Evolutionary conservation across 37 sponge, comb jelly and placozoan species (phyloP).

Genomic region (Geodia barretti): DNA sequence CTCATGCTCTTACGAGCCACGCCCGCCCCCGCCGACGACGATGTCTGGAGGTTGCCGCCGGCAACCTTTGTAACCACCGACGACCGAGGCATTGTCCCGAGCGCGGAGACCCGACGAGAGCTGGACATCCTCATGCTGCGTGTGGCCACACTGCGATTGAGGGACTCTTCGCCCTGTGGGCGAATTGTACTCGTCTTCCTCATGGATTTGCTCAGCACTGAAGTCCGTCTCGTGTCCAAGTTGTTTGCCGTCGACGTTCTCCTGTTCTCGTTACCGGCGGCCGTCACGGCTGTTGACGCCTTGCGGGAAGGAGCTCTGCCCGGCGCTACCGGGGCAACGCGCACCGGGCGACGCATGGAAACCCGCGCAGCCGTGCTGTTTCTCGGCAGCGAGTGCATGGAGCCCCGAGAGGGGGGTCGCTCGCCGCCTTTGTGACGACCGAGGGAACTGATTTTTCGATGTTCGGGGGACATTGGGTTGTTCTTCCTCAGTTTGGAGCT

Average conservation of each 20-base stretch:
- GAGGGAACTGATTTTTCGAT: neutral
- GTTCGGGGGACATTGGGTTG: neutral
- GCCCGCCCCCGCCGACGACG: no score
- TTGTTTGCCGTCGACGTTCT: neutral
- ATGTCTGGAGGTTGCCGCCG: neutral
- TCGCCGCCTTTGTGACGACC: neutral
- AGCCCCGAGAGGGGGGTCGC: neutral
- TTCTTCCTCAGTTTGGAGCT: neutral
- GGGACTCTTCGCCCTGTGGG: neutral
- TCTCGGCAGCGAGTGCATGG: neutral
- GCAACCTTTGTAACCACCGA: neutral
- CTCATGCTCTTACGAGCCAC: conserved; percentile 18
- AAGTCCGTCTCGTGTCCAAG: neutral
- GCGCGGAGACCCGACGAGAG: neutral
- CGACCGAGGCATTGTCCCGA: neutral
- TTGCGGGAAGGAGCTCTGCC: neutral
- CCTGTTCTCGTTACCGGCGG: neutral
- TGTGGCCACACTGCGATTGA: conserved; percentile 2
- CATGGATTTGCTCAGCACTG: neutral
- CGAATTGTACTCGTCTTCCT: neutral
- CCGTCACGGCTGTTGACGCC: neutral
- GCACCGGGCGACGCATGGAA: neutral
- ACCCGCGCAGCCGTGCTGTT: neutral
- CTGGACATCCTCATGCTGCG: conserved; percentile 1
- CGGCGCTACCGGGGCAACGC: neutral